Conservation (phyloP, 2,888 invertebrate genomes). For the Campopleginae sp. region DNA sequence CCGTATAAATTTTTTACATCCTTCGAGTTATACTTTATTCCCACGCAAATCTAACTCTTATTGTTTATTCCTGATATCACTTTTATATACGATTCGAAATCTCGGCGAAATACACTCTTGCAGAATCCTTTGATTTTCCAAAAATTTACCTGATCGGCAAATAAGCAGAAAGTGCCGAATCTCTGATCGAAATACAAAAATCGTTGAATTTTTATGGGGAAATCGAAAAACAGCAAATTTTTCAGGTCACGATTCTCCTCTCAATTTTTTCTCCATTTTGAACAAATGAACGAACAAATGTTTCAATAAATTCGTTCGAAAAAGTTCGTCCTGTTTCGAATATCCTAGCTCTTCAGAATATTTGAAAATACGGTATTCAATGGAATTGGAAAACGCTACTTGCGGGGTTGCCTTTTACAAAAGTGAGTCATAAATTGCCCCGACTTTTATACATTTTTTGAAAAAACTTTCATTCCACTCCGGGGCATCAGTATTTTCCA, state of each 20-base stretch:
- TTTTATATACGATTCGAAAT: conserved; percentile 2
- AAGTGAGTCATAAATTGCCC: background rate
- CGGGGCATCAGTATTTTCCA: too few species aligned
- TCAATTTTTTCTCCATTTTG: background rate
- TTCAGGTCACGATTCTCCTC: background rate
- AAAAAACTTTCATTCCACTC: too few species aligned
- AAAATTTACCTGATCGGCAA: background rate
- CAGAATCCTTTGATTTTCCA: background rate
- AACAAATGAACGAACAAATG: background rate
- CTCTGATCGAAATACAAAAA: background rate
- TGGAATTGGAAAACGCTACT: background rate
- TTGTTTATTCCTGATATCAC: conserved; percentile 12
- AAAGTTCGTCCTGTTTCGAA: background rate
- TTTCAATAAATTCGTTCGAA: background rate
- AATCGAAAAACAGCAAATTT: background rate
- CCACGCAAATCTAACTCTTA: background rate
- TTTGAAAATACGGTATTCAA: background rate
- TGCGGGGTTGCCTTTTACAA: background rate
- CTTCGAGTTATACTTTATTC: background rate
- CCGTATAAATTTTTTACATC: conserved; percentile 9
- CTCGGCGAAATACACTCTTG: background rate
- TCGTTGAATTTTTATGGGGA: background rate
- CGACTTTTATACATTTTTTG: background rate
- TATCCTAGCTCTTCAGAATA: background rate
- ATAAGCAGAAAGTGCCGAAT: background rate